Base-by-base conservation (phyloP, 2,888 invertebrate species). In the Folsomia manolachei region DNA sequence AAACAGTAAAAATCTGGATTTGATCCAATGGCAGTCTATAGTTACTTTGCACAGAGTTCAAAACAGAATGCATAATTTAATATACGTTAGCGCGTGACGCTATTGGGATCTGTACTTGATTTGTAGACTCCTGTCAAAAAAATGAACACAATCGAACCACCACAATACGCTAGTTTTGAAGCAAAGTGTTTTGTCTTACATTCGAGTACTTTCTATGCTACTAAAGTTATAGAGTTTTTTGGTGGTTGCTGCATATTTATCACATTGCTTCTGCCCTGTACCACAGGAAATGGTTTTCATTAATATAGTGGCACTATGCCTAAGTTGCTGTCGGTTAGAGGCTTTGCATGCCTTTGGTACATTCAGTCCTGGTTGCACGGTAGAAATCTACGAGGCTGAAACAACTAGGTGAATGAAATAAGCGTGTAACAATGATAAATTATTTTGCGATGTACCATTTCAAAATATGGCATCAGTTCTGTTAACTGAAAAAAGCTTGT, bases 401-500 rank as follows among this genome's bases (percentile, higher is more conserved):
- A 56, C 21, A 56, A 4, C 56, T 7, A 4, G 56, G 4, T 56
- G 64, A 64, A 64, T 39, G 52, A 66, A 66, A 51, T 66, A 51
- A 27, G 27, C 64, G 64, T 64, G 21, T 52, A 66, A 66, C 52
- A 27, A 66, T 66, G 65, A 66, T 66, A 51, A 66, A 66, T 66
- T 66, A 66, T 66, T 66, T 63, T 63, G 63, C n/a, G 27, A n/a
- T 27, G 63, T n/a, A 63, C 27, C 21, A 62, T 62, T 26, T 9
- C 25, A 26, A 63, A 63, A 63, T 63, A 63, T 63, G 63, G 63
- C 63, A 63, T 27, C n/a, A 27, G 27, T 26, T 25, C n/a, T 18
- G 51, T 18, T 11, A 51, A 51, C 9, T 51, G 51, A 51, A 51
- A 11, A 51, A 51, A 51, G 18, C 51, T 51, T 18, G n/a, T 51